Base-by-base conservation (phyloP, 1,140 invertebrate genomes). In the Atopsyche davidsoni region DNA sequence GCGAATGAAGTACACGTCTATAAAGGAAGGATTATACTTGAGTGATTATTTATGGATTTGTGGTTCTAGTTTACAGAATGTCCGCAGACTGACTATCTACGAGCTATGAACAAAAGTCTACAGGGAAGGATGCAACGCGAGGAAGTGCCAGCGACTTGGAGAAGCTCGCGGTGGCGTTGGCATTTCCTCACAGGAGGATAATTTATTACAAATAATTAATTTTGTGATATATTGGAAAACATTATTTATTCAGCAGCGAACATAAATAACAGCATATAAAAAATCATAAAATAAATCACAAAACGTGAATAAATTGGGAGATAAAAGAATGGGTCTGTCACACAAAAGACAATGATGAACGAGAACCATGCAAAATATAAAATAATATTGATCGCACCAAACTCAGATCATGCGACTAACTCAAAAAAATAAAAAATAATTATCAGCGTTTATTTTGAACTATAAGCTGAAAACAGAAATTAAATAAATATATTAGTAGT, bases 1-100 rank as follows among this genome's bases (percentile, higher is more conserved):
- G 52, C 70, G 70, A 55, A 73, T 61, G 60, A 72, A 74, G 59
- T 70, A 68, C 56, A 74, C 71, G 59, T 70, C 71, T 74, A 65
- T 16, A 47, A 47, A 4, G 11, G 4, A 47, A 39, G 3, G 6
- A 38, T 6, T 7, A 38, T n/a, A 31, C n/a, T 9, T 31, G 7
- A 31, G n/a, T 31, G 7, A 31, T 7, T 9, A 9, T 7, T 31
- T 7, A 9, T 31, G n/a, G n/a, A 31, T 31, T 7, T 31, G 25
- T 31, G 7, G 7, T 31, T 31, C 7, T 31, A n/a, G n/a, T 7
- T 31, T 31, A 9, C n/a, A 9, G n/a, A 31, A 31, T 31, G 7
- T 7, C n/a, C 7, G 7, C 7, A 31, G 25, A 9, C 25, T n/a
- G 25, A 31, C 7, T 31, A 31, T 9, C 7, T 7, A 31, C 7